These are phyloP conservation scores for Thymelicus sylvestris DNA, from an alignment of 2,888 invertebrate genomes.

Conservation along the genomic window DNA sequence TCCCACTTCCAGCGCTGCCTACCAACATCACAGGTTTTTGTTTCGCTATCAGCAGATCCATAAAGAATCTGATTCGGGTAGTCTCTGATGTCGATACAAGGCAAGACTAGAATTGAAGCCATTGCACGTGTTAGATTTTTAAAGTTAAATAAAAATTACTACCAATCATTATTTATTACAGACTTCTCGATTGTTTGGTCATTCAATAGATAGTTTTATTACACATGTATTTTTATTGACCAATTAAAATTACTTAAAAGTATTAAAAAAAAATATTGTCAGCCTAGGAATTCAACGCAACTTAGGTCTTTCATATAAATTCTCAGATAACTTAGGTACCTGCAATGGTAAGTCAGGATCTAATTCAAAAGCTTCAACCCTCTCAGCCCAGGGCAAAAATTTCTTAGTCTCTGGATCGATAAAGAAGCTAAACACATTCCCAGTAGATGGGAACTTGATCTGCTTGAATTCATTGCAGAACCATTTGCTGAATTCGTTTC, in stretches of 20 bases:
- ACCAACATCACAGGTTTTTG: constrained; percentile 95
- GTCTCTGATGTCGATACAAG: constrained; percentile 96
- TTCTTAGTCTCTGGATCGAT: constrained; percentile 94
- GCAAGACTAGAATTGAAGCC: constrained; percentile 83
- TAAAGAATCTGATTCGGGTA: constrained; percentile 93
- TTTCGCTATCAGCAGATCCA: constrained; percentile 91
- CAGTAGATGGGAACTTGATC: constrained; percentile 93
- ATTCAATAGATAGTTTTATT: too few relatives aligned
- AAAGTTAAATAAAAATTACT: neutral
- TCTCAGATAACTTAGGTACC: constrained; percentile 71
- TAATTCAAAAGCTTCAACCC: constrained; percentile 90
- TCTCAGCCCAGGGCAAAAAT: constrained; percentile 94
- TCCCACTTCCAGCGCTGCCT: constrained; percentile 95
- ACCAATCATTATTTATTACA: too few relatives aligned
- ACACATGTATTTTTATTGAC: too few relatives aligned
- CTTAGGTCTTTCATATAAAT: neutral
- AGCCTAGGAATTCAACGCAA: neutral
- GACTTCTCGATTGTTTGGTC: too few relatives aligned
- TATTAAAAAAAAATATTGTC: too few relatives aligned
- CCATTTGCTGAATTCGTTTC: constrained; percentile 98
- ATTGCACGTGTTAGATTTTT: neutral
- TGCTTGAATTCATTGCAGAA: constrained; percentile 96
- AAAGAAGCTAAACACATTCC: constrained; percentile 95
- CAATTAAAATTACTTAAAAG: too few relatives aligned
- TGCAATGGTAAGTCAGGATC: constrained; percentile 95